A percentile compares a stretch with the other conserved stretches of the same genome.
Conservation (phyloP, 53 echinoderm and acorn worm genomes). For the Echinarachnius parma region DNA sequence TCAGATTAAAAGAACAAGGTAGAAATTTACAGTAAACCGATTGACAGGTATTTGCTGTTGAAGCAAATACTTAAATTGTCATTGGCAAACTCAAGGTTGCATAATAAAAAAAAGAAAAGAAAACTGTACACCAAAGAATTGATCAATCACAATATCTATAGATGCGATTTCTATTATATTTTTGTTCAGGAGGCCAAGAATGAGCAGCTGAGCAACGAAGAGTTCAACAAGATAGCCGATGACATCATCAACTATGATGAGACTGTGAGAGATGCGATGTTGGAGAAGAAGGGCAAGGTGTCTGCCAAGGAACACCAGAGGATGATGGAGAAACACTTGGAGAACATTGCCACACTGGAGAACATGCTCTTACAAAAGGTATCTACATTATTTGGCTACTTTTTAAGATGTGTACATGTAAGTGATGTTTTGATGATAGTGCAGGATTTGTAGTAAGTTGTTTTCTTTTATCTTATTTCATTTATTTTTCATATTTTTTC, state of each 20-base stretch:
- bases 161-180: background rate
- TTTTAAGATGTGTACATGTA: no score
- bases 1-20: no score
- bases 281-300: conserved; percentile 50
- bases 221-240: conserved; percentile 45
- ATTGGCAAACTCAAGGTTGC: no score
- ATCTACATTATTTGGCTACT: no score
- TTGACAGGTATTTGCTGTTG: no score
- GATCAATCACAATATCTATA: no score
- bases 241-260: conserved; percentile 64
- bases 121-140: no score
- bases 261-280: conserved; percentile 34
- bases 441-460: background rate
- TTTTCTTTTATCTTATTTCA: background rate
- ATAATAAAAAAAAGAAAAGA: no score
- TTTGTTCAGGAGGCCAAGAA: conserved; percentile 41
- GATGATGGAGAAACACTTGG: conserved; percentile 57
- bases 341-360: conserved; percentile 40
- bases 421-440: no score
- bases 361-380: conserved; percentile 20
- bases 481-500: background rate
- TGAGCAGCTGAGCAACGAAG: conserved; percentile 43
- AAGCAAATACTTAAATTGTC: no score
- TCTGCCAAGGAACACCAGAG: conserved; percentile 48
- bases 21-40: no score